These are phyloP conservation scores for Popillia japonica DNA, from an alignment of 1,140 invertebrate genomes.

Conservation along the genomic window DNA sequence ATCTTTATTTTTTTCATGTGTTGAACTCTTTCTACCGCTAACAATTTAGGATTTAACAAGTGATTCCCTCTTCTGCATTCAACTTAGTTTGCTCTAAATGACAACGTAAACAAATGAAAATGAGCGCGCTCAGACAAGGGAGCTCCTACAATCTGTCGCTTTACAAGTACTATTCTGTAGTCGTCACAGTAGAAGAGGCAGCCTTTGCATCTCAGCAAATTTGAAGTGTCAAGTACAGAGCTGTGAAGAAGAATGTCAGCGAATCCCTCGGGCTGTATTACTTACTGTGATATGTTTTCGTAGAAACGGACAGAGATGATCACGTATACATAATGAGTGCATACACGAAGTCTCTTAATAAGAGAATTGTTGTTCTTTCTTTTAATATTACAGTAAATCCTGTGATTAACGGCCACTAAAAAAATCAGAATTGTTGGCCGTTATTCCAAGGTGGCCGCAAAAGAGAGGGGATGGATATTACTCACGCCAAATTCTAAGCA, in stretches of 20 bases:
- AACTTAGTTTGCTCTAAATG: slow-evolving; percentile 5
- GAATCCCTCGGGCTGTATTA: slow-evolving; percentile 14
- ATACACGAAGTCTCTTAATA: neutral
- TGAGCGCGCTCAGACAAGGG: slow-evolving; percentile 33
- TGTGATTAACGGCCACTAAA: too few relatives aligned
- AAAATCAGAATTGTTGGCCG: too few relatives aligned
- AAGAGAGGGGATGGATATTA: too few relatives aligned
- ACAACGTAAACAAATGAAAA: slow-evolving; percentile 37
- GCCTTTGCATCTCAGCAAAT: slow-evolving; percentile 33
- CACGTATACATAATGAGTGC: neutral
- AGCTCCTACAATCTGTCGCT: slow-evolving; percentile 33
- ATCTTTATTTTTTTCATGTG: neutral
- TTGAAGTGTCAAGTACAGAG: slow-evolving; percentile 37
- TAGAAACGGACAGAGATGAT: neutral
- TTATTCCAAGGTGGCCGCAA: too few relatives aligned
- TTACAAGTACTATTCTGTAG: slow-evolving; percentile 18
- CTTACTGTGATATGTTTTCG: slow-evolving; percentile 16
- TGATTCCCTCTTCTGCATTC: slow-evolving; percentile 10
- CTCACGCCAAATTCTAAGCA: too few relatives aligned
- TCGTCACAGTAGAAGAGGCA: slow-evolving; percentile 20
- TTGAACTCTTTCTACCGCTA: slow-evolving; percentile 27
- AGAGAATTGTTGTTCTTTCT: neutral
- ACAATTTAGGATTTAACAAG: slow-evolving; percentile 36
- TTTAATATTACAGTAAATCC: neutral
- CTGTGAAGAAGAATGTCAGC: slow-evolving; percentile 6